These are phyloP conservation scores for Parasteatoda tepidariorum DNA, from an alignment of 1,140 invertebrate species.

Conservation along the genomic window DNA sequence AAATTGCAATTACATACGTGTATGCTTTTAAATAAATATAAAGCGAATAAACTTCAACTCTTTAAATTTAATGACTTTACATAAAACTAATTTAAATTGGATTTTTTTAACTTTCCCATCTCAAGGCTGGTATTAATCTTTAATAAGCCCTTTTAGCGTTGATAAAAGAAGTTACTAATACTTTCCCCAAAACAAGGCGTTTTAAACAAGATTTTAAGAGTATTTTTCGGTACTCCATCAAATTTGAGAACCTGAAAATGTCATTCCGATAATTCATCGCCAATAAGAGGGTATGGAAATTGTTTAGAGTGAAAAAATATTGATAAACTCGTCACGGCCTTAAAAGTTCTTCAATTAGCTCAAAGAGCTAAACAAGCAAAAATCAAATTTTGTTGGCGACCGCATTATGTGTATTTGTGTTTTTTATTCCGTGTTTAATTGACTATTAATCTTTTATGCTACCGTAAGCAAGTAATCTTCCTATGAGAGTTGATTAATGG, in stretches of 20 bases:
- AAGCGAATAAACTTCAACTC: no score
- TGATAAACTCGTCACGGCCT: neutral
- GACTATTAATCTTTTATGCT: neutral
- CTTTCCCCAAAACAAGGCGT: no score
- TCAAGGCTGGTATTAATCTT: no score
- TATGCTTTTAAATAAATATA: no score
- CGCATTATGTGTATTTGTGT: neutral
- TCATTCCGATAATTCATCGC: neutral
- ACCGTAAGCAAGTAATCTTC: neutral
- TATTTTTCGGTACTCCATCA: neutral
- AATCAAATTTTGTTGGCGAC: neutral
- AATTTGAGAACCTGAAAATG: neutral
- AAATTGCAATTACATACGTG: no score
- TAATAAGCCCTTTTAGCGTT: no score
- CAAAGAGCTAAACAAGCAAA: neutral
- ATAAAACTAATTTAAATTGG: no score
- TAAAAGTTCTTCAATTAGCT: neutral
- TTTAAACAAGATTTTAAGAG: neutral
- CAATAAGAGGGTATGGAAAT: neutral
- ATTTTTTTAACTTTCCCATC: no score
- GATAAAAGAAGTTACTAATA: no score
- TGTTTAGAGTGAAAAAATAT: neutral
- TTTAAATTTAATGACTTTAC: no score
- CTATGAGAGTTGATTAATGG: neutral
- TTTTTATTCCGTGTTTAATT: neutral